Conservation (phyloP, 2,113 vertebrate species). For the Gambusia holbrooki region DNA sequence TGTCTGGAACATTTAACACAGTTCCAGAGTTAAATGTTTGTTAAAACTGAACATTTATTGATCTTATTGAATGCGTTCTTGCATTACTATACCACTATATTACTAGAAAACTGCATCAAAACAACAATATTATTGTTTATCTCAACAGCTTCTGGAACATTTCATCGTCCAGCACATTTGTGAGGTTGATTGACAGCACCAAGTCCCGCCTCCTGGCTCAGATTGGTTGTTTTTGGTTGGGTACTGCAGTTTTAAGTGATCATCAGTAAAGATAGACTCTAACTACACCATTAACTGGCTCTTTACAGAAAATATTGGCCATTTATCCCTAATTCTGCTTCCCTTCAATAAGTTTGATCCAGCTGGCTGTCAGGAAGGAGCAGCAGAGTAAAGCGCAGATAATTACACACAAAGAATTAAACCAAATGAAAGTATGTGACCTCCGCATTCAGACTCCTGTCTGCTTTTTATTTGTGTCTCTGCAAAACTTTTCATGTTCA, state of each 20-base stretch:
- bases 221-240: no score
- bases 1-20: no score
- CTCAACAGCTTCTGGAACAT: no score
- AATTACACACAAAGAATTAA: conserved; percentile 46
- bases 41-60: no score
- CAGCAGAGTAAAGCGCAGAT: conserved; percentile 1
- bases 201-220: no score
- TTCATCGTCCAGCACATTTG: no score
- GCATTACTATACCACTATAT: no score
- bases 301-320: conserved; percentile 42
- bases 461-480: conserved; percentile 37
- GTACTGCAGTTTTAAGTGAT: neutral
- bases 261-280: conserved; percentile 65
- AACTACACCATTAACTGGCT: conserved; percentile 74
- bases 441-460: conserved; percentile 31
- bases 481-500: conserved; percentile 44
- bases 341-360: conserved; percentile 50
- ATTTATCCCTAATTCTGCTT: conserved; percentile 10
- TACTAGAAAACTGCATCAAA: no score
- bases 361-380: conserved; percentile 17
- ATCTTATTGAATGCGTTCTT: no score
- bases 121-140: no score
- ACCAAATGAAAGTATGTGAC: conserved; percentile 41
- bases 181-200: no score
- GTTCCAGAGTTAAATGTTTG: no score